Evolutionary conservation across 2,797 vertebrate genomes (phyloP), one percentile per base, ranked within the genome.

Genomic region (Melanotaenia trifasciata): DNA sequence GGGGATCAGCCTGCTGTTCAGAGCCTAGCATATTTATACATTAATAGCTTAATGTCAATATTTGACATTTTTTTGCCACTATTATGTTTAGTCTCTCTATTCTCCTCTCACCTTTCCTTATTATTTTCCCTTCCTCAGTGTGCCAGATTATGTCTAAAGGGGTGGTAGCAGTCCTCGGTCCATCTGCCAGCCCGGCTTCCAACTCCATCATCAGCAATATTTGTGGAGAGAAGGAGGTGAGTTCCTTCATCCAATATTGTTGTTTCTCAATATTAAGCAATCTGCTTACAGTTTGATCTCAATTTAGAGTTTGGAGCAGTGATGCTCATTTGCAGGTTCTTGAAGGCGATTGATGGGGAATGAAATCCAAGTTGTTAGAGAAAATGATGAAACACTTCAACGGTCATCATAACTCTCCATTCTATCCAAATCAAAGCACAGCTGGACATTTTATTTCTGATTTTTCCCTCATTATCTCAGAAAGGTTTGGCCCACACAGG

Each of bases 191-290:
- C 83, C 98, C 98, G 0, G 98, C 98, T 71, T 99, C 98, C 68
- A 98, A 98, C 92, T 99, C 98, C 62, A 99, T 99, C 90, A 99
- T 99, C 96, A 99, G 98, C 95, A 98, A 99, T 94, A 99, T 99
- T 93, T 99, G 98, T 54, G 98, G 98, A 74, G 98, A 99, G 92
- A 99, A 99, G 70, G 98, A 99, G 97, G 98, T 99, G 83, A 96
- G 97, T 83, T 51, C 30, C 30, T 58, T 43, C 43, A 47, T 40
- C 58, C 59, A 62, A 5, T 40, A 68, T 72, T 64, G 72, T 35
- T 18, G 11, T 11, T 26, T 67, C 59, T 18, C 0, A 0, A 1
- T 40, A 45, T 36, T 4, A 22, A 38, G 11, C 67, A 35, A 59
- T 4, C 3, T n/a, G 13, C 32, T 82, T 61, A 13, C 30, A 53